Evolutionary conservation across 2,888 invertebrate genomes (phyloP), one percentile per base, ranked within the genome.

Genomic region (Rhimphoctona megacephalus): DNA sequence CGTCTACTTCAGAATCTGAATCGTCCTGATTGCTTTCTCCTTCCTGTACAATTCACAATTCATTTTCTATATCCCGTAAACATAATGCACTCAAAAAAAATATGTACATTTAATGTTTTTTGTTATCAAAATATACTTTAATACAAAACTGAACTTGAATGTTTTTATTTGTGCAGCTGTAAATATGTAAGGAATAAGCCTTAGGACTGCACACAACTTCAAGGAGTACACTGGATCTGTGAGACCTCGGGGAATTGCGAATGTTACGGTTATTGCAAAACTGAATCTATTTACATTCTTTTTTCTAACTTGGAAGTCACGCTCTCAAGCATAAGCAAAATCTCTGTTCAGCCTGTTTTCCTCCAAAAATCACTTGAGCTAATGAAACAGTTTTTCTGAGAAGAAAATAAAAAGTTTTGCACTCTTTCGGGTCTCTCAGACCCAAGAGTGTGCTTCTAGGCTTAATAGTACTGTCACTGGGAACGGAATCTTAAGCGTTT

Each of bases 1-100:
- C 96, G 88, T 96, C 95, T 52, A 94, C 90, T 81, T 96, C 96
- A 8, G 93, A 92, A 73, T 94, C 93, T 66, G 93, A 92, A 86
- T 94, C 93, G 89, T 94, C 92, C 70, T 92, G 92, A 87, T 91
- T 93, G 83, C 88, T 92, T 73, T 92, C 91, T 69, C 93, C 92
- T 77, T 91, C 91, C 94, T 94, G 81, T 57, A 82, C 85, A 83
- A 78, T 67, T 52, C 11, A 52, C 72, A 43, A 76, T 66, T 49
- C 7, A 46, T 64, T 76, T 33, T 64, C 6, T 0, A 64, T 2
- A n/a, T 22, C 14, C 5, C 2, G 30, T 14, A 33, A 64, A 33
- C 19, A 33, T 49, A 19, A 19, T 7, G 6, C 6, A 19, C 19
- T 49, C 6, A 49, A 49, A 5, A 19, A 49, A 49, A 49, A 43